phyloP scores from a whole-genome alignment of 2,113 vertebrate genomes.

The Typhlomys cinereus region DNA sequence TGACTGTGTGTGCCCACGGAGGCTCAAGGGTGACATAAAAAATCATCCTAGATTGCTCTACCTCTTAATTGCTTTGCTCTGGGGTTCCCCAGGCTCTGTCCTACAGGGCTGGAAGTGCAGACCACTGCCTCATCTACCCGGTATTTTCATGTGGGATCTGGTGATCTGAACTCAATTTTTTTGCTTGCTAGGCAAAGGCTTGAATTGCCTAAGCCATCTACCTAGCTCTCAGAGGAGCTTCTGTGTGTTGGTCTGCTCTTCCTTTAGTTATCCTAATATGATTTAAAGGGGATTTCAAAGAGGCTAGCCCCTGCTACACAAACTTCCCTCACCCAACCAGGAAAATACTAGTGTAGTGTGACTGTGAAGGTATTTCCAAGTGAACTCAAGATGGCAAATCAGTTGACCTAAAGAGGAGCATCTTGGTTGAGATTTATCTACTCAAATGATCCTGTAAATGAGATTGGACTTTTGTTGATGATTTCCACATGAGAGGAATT shows the following conservation, averaged over 20 bases:
- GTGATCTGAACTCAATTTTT: too few relatives aligned
- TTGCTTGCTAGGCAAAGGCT: too few relatives aligned
- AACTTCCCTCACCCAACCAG: not conserved
- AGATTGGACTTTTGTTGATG: not conserved
- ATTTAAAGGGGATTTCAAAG: too few relatives aligned
- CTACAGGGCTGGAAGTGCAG: too few relatives aligned
- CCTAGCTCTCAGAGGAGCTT: not conserved
- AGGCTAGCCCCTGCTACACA: not conserved
- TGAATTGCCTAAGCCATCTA: too few relatives aligned
- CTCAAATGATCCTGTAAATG: not conserved
- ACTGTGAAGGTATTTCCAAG: not conserved
- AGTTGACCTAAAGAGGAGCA: not conserved
- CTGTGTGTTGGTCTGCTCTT: not conserved
- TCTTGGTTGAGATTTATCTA: not conserved
- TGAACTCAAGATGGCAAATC: not conserved
- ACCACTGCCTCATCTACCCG: too few relatives aligned
- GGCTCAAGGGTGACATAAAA: too few relatives aligned
- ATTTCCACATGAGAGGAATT: not conserved
- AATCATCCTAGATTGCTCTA: too few relatives aligned
- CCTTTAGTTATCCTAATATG: not conserved
- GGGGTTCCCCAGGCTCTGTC: too few relatives aligned
- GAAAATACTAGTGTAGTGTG: not conserved
- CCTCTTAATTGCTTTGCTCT: too few relatives aligned
- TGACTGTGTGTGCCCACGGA: too few relatives aligned
- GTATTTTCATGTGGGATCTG: too few relatives aligned